Percentiles rank a stretch among this genome's conserved stretches.
Evolutionary conservation across 2,113 vertebrate genomes (phyloP).

Genomic region (Limnothrissa miodon): DNA sequence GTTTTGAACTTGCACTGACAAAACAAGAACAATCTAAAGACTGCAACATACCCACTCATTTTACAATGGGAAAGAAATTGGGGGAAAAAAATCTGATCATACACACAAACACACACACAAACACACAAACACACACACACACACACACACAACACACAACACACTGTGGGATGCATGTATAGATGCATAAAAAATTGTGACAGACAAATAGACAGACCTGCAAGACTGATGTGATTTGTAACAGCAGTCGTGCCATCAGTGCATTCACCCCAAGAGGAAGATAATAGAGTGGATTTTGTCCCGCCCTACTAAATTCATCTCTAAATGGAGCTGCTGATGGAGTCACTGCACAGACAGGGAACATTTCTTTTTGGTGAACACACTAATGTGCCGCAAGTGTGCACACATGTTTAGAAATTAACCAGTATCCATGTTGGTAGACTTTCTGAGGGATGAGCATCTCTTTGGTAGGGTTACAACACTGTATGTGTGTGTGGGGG

Average conservation of each 20-base stretch:
- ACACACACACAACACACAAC: neutral
- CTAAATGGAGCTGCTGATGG: neutral
- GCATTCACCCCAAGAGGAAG: neutral
- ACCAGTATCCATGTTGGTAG: neutral
- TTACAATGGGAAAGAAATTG: too few relatives aligned
- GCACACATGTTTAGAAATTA: neutral
- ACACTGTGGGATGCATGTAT: too few relatives aligned
- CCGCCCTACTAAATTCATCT: neutral
- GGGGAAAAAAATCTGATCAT: too few relatives aligned
- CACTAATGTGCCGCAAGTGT: constrained; percentile 10
- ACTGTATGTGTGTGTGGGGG: neutral
- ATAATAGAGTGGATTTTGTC: constrained; percentile 6
- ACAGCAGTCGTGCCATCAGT: neutral
- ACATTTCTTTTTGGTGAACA: neutral
- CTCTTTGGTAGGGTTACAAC: neutral
- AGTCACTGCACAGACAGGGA: neutral
- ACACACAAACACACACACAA: neutral
- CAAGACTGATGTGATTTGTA: neutral
- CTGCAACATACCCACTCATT: too few relatives aligned
- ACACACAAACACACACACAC: neutral
- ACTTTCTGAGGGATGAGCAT: neutral
- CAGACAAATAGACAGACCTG: neutral
- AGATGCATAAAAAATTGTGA: too few relatives aligned
- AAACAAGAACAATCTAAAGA: neutral
- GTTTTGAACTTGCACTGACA: neutral